These are phyloP conservation scores for Petrocephalus schoutedeni DNA, from an alignment of 2,797 vertebrate genomes.

Conservation along the genomic window DNA sequence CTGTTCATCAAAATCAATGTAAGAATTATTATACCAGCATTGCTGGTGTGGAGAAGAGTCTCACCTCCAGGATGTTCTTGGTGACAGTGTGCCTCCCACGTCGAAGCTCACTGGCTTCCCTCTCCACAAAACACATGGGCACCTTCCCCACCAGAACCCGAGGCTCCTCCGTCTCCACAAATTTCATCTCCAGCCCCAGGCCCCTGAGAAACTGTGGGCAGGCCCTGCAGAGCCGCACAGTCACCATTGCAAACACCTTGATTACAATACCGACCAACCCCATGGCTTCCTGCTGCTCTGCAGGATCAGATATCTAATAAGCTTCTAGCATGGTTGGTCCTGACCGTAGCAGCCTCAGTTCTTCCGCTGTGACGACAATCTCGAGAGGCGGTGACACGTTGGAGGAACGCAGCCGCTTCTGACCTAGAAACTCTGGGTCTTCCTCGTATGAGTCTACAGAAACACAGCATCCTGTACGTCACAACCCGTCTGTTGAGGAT, in stretches of 20 bases:
- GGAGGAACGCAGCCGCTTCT: constrained; percentile 78
- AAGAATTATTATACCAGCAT: neutral
- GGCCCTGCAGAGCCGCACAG: constrained; percentile 60
- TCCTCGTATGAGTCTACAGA: constrained; percentile 82
- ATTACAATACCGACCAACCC: neutral
- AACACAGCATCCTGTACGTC: constrained; percentile 5
- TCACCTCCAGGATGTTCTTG: constrained; percentile 78
- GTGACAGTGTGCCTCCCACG: constrained; percentile 77
- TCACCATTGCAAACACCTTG: neutral
- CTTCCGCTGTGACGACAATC: constrained; percentile 78
- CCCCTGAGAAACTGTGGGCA: constrained; percentile 68
- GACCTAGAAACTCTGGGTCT: constrained; percentile 60
- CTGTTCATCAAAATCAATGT: neutral
- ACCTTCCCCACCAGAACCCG: constrained; percentile 75
- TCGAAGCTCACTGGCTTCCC: constrained; percentile 80
- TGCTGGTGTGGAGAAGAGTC: constrained; percentile 9
- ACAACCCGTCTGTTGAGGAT: neutral
- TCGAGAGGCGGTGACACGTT: constrained; percentile 77
- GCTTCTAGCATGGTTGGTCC: constrained; percentile 28
- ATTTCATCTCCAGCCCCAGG: constrained; percentile 77
- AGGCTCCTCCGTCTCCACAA: constrained; percentile 59
- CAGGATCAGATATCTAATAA: neutral
- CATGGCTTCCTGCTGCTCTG: neutral
- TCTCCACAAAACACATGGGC: constrained; percentile 85
- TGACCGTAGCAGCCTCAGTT: constrained; percentile 80